Conservation (phyloP, 2,797 vertebrate species). For the Dromococcyx pavoninus region DNA sequence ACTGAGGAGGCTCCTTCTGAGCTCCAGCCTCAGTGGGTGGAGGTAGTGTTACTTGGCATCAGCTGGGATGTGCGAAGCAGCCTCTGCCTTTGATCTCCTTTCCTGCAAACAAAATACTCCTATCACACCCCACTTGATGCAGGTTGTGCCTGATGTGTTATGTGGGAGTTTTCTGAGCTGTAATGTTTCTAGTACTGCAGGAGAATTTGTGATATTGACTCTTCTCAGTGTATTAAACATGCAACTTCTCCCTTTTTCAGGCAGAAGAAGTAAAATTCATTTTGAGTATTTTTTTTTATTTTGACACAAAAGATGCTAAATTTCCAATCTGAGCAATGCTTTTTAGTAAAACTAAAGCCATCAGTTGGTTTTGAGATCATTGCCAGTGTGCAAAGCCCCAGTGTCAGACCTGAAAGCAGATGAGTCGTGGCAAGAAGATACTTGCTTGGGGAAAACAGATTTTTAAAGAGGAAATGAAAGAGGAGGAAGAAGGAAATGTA, state of each 20-base stretch:
- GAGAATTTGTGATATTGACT: not conserved
- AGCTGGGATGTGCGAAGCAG: not conserved
- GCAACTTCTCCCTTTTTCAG: not conserved
- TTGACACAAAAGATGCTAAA: not conserved
- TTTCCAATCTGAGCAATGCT: not conserved
- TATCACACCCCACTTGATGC: not conserved
- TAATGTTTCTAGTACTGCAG: not conserved
- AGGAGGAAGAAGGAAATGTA: not conserved
- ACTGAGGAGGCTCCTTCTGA: not conserved
- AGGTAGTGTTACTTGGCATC: not conserved
- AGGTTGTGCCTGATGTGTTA: not conserved
- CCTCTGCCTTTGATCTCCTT: not conserved
- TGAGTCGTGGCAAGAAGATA: not conserved
- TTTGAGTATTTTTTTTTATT: not conserved
- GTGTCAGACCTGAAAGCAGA: not conserved
- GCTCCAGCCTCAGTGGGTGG: not conserved
- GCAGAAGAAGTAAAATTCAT: not conserved
- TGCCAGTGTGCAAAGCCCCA: not conserved
- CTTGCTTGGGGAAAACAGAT: not conserved
- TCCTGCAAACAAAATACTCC: not conserved
- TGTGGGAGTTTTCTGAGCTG: fast-evolving
- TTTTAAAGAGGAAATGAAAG: not conserved
- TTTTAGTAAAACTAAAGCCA: not conserved
- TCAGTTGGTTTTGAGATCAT: not conserved
- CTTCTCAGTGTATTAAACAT: not conserved